These are phyloP conservation scores for Drosophila chauvacae DNA, from an alignment of 1,140 invertebrate species.

Conservation along the genomic window DNA sequence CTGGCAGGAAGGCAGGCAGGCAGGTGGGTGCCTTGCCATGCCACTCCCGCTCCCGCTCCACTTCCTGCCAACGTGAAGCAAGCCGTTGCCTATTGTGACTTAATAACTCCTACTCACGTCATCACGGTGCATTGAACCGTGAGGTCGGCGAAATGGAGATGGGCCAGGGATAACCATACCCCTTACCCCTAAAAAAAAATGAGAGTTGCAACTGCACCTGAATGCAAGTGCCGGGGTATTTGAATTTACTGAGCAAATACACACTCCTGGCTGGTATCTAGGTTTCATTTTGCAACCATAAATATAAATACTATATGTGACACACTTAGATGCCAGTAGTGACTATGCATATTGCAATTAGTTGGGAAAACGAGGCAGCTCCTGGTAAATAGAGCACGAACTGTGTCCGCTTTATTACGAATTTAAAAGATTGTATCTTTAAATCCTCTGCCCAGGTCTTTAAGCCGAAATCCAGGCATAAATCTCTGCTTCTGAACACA, in stretches of 20 bases:
- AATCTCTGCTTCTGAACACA: conserved; percentile 41
- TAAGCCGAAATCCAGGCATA: conserved; percentile 49
- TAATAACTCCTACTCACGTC: conserved; percentile 81
- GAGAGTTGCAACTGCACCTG: conserved; percentile 1
- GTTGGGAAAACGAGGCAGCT: conserved; percentile 7
- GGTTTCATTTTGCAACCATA: conserved; percentile 27
- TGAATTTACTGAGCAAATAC: conserved; percentile 22
- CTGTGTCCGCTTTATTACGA: conserved; percentile 4
- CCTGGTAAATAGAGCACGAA: conserved; percentile 29
- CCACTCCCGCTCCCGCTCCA: conserved; percentile 10
- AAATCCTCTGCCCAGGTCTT: conserved; percentile 21
- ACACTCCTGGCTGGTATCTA: conserved; percentile 18
- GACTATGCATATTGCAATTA: conserved; percentile 25
- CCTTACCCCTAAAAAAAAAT: conserved; percentile 7
- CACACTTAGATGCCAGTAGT: conserved; percentile 9
- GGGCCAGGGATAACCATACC: conserved; percentile 7
- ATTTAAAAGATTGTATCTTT: conserved; percentile 34
- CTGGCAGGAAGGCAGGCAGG: conserved; percentile 10
- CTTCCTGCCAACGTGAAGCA: conserved; percentile 38
- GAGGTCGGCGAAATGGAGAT: conserved; percentile 17
- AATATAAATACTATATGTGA: conserved; percentile 24
- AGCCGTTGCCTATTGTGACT: conserved; percentile 73
- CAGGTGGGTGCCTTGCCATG: background rate
- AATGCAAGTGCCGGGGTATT: conserved; percentile 9
- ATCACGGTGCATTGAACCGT: conserved; percentile 72